phyloP scores from a whole-genome alignment of 2,888 invertebrate species.

The Pemphredon lugubris region DNA sequence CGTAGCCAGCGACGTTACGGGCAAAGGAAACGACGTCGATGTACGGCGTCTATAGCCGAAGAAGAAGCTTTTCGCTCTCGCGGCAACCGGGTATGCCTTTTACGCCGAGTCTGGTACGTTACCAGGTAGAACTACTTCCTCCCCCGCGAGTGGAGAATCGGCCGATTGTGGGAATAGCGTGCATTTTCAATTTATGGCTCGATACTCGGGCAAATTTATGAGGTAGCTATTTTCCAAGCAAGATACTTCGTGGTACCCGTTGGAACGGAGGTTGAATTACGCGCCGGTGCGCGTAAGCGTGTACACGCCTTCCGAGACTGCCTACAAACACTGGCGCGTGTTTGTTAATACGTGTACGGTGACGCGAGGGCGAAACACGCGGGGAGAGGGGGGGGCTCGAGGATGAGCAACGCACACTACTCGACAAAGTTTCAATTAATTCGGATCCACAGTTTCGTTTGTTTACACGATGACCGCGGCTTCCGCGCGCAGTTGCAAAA shows the following conservation, averaged over 20 bases:
- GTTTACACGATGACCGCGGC: constrained; percentile 54
- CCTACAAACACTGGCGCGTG: too few species aligned
- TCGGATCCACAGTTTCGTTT: constrained; percentile 54
- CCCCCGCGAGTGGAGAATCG: constrained; percentile 17
- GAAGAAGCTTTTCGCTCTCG: constrained; percentile 17
- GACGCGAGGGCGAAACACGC: too few species aligned
- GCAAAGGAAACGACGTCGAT: constrained; percentile 42
- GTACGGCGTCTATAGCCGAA: constrained; percentile 14
- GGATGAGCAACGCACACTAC: constrained; percentile 38
- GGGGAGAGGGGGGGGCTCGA: neutral
- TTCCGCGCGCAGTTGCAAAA: constrained; percentile 53
- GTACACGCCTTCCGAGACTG: too few species aligned
- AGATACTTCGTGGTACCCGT: constrained; percentile 57
- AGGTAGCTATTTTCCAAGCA: constrained; percentile 55
- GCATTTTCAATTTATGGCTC: constrained; percentile 75
- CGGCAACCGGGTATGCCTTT: neutral
- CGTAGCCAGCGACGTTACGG: constrained; percentile 29
- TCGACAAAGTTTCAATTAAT: constrained; percentile 69
- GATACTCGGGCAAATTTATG: constrained; percentile 73
- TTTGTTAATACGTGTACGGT: too few species aligned
- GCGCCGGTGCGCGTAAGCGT: too few species aligned
- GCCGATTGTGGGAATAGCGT: constrained; percentile 22
- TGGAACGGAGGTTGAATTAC: constrained; percentile 16
- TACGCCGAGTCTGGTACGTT: constrained; percentile 22
- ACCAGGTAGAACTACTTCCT: constrained; percentile 34